These are phyloP conservation scores for Zonotrichia leucophrys DNA, from an alignment of 2,113 vertebrate genomes.

Conservation along the genomic window DNA sequence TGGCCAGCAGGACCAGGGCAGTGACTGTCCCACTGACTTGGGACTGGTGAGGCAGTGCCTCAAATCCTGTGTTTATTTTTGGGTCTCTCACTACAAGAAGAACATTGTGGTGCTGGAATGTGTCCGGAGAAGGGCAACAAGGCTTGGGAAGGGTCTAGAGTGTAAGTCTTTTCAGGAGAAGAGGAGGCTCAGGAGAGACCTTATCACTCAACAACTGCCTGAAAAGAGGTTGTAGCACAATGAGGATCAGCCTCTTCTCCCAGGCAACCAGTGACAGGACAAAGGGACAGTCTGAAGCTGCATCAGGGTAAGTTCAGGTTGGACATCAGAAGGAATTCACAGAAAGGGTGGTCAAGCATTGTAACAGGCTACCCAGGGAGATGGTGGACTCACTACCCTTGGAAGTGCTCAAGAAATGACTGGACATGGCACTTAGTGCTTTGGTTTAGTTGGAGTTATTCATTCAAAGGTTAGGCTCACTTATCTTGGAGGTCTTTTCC, in stretches of 20 bases:
- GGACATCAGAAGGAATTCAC: not conserved
- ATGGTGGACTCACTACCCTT: not conserved
- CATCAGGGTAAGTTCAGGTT: not conserved
- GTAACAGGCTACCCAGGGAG: not conserved
- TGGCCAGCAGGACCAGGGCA: not conserved
- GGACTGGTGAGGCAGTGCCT: not conserved
- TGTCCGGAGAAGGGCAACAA: not conserved
- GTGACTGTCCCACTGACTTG: not conserved
- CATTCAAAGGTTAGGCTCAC: not conserved
- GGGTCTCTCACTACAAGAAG: not conserved
- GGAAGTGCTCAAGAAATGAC: not conserved
- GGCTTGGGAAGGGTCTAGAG: not conserved
- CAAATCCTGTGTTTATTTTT: not conserved
- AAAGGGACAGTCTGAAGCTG: not conserved
- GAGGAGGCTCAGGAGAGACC: not conserved
- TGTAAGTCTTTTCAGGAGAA: not conserved
- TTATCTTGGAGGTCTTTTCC: not conserved
- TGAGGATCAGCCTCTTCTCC: not conserved
- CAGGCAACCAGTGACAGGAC: not conserved
- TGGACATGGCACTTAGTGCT: not conserved
- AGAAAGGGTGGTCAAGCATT: not conserved
- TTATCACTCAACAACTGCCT: not conserved
- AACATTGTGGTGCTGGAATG: not conserved
- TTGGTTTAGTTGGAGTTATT: not conserved
- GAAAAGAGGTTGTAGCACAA: not conserved